Evolutionary conservation across 1,140 invertebrate genomes (phyloP), one percentile per base, ranked within the genome.

Genomic region (Geopemphigus sp.): DNA sequence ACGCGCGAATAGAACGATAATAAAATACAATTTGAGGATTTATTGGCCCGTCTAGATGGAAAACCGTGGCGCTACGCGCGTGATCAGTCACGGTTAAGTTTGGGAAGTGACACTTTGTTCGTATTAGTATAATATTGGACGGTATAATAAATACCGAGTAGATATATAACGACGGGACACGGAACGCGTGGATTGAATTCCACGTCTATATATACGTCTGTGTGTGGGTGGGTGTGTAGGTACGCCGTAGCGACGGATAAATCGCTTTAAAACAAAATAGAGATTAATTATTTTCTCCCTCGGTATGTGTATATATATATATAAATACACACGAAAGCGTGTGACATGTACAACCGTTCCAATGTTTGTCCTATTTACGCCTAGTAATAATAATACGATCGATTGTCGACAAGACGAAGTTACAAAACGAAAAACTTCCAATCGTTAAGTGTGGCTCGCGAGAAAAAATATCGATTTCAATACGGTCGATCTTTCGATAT

Each of bases 41-140:
- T 45, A 70, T 70, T 70, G 45, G 47, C n/a, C n/a, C 22, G 66
- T 70, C 22, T 50, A 15, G 15, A 17, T 6, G 5, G 45, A 24
- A 70, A 70, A 50, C n/a, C 22, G 22, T 70, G 66, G n/a, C 70
- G 12, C 70, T 73, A 39, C 11, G 32, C 11, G 61, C 14, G 32
- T 61, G 56, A 76, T 76, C 61, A 76, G 73, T 76, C 56, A 76
- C 47, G 32, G 17, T 76, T 76, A 76, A 76, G 22, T n/a, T 19
- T 26, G 39, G 57, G 14, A 19, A 32, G 45, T 76, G 73, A 59
- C 73, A 76, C 39, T 61, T 66, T 76, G 26, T 26, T 15, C n/a
- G 70, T 26, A 5, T 32, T 32, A 17, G 14, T 54, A 73, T 4
- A 22, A 26, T 39, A 29, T 66, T 22, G 5, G 29, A 2, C 26